phyloP scores from a whole-genome alignment of 2,888 invertebrate genomes.

The Rhamnusium bicolor region DNA sequence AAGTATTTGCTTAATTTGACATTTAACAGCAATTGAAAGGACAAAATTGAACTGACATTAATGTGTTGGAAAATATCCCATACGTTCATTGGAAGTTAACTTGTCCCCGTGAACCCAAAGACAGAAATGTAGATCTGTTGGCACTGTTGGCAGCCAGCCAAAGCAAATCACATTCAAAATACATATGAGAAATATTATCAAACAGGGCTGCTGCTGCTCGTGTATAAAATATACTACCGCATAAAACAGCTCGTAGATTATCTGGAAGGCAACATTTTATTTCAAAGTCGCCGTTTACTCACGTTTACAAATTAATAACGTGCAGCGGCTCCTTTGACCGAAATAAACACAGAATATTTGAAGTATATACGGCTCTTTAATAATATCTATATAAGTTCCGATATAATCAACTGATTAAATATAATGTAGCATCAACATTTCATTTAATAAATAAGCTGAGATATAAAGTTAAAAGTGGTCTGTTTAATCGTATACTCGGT shows the following conservation, averaged over 20 bases:
- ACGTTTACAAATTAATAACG: slow-evolving; percentile 26
- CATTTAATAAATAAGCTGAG: neutral
- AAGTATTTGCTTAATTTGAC: too few relatives aligned
- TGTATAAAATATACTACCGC: slow-evolving; percentile 14
- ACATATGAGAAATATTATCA: slow-evolving; percentile 15
- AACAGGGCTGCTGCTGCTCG: slow-evolving; percentile 8
- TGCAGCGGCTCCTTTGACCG: slow-evolving; percentile 20
- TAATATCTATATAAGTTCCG: neutral
- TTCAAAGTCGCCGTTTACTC: slow-evolving; percentile 7
- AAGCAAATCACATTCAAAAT: slow-evolving; percentile 3
- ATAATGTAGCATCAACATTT: neutral
- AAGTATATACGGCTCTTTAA: neutral
- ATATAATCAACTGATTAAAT: neutral
- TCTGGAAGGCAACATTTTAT: slow-evolving; percentile 18
- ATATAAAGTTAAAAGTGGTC: neutral
- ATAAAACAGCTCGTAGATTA: slow-evolving; percentile 26
- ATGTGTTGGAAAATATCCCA: neutral
- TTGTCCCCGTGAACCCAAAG: neutral
- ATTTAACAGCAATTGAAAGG: too few relatives aligned
- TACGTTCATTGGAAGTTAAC: neutral
- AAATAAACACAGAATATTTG: slow-evolving; percentile 5
- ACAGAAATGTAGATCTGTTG: slow-evolving; percentile 6
- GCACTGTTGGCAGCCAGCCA: slow-evolving; percentile 8
- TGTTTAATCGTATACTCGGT: too few relatives aligned
- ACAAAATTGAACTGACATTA: neutral